A percentile compares a stretch with the other conserved stretches of the same genome.
Evolutionary conservation across 35 echinoderm and acorn worm species (phyloP).

Genomic region (Ophiothrix spiculata): DNA sequence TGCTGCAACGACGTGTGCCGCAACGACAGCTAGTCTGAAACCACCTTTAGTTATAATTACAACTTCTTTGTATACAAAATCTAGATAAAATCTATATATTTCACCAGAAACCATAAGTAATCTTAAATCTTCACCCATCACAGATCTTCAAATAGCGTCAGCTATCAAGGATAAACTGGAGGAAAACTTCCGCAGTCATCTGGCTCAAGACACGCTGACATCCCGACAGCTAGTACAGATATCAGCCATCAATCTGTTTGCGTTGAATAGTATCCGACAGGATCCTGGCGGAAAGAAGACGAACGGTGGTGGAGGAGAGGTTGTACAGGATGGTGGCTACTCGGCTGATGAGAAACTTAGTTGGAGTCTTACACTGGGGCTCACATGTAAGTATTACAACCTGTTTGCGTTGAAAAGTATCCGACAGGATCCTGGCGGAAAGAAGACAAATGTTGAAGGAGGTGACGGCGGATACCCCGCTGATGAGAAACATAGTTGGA

Average conservation of each 20-base stretch:
- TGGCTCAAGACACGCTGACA: slow-evolving; percentile 77
- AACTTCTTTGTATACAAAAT: too few species aligned
- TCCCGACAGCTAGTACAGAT: slow-evolving; percentile 94
- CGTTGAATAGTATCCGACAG: slow-evolving; percentile 70
- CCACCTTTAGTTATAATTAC: not conserved
- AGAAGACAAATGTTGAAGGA: not conserved
- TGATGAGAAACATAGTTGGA: slow-evolving; percentile 61
- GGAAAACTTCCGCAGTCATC: slow-evolving; percentile 90
- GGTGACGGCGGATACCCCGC: slow-evolving; percentile 20
- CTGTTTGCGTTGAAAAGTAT: slow-evolving; percentile 88
- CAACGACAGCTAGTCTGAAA: too few species aligned
- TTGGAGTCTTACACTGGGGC: slow-evolving; percentile 66
- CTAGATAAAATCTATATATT: not conserved
- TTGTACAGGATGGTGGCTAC: slow-evolving; percentile 31
- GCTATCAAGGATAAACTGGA: slow-evolving; percentile 93
- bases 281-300: not conserved
- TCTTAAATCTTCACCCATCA: not conserved
- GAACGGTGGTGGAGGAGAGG: slow-evolving; percentile 4
- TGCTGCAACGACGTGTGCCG: too few species aligned
- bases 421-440: slow-evolving; percentile 19
- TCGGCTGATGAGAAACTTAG: slow-evolving; percentile 54
- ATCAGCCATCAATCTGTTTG: slow-evolving; percentile 92
- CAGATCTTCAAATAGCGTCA: slow-evolving; percentile 92
- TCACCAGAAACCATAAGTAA: not conserved
- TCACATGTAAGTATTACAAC: slow-evolving; percentile 67